These are phyloP conservation scores for Himalopsyche japonica DNA, from an alignment of 2,888 invertebrate genomes.

Conservation along the genomic window DNA sequence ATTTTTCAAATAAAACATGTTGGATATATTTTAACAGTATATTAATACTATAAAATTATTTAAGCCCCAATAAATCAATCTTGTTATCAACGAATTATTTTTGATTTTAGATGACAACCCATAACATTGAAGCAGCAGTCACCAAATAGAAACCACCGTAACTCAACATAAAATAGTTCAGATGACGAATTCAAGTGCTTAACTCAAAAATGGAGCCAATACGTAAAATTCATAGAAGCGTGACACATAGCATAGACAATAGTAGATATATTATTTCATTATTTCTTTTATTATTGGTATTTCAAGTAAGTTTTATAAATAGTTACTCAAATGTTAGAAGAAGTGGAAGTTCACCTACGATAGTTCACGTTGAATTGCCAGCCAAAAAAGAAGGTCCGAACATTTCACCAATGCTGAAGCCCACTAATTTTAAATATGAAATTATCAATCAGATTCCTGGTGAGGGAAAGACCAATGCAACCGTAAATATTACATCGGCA, in stretches of 20 bases:
- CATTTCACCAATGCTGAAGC: conserved; percentile 35
- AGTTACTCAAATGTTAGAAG: conserved; percentile 39
- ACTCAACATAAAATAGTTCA: neutral
- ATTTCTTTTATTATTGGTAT: neutral
- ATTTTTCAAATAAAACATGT: too few species aligned
- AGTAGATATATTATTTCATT: neutral
- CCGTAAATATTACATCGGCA: neutral
- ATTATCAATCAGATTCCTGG: neutral
- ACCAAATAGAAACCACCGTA: neutral
- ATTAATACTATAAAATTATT: too few species aligned
- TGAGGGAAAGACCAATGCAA: neutral
- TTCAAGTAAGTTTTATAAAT: neutral
- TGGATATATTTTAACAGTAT: too few species aligned
- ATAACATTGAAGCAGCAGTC: neutral
- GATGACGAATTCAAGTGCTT: neutral
- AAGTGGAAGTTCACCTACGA: conserved; percentile 24
- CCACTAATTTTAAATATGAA: neutral
- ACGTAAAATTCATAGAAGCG: neutral
- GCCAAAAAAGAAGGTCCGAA: conserved; percentile 9
- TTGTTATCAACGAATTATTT: neutral
- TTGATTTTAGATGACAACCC: neutral
- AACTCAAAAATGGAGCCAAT: neutral
- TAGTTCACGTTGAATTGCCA: conserved; percentile 10
- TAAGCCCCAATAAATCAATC: too few species aligned
- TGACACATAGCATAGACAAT: neutral